Base-by-base conservation (phyloP, 2,797 vertebrate genomes). In the Peromyscus melanophrys region DNA sequence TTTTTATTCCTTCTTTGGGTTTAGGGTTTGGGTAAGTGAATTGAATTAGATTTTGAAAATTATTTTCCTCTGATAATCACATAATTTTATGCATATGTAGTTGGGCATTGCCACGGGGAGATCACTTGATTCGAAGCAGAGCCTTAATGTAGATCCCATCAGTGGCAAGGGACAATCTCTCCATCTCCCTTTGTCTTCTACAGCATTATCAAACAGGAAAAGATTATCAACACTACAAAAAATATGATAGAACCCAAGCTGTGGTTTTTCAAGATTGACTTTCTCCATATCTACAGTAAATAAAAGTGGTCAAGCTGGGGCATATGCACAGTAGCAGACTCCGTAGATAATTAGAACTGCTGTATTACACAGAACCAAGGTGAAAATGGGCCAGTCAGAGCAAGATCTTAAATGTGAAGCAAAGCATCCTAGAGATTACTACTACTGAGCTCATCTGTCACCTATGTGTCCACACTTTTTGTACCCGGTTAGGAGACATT, bases 31-130 rank as follows among this genome's bases (percentile, higher is more conserved):
- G 37, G 96, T 90, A 67, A 92, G 43, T 90, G 40, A 95, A 95
- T 89, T 92, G 57, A 93, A 80, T 96, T 87, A 94, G 63, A 84
- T 90, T 95, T 95, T 76, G 23, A 89, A 96, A 87, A 92, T 92
- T 57, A 57, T 84, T 96, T 97, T 94, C 71, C 29, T 97, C 75
- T 96, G 37, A 73, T 76, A 40, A 89, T 67, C 34, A 73, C 7
- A 34, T 94, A 80, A 83, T 55, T 93, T 93, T 94, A 78, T 55
- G 34, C 73, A 63, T 43, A n/a, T 29, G 40, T 92, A 92, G 27
- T 31, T 81, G 8, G 31, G 10, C 2, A 3, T 95, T 87, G 85
- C 12, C 92, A 37, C 59, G 27, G 57, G 8, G 61, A 82, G 63
- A 40, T 63, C 37, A 77, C 40, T 77, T 92, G 67, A 57, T 90